phyloP scores from a whole-genome alignment of 2,797 vertebrate genomes.

The Darevskia mixta region DNA sequence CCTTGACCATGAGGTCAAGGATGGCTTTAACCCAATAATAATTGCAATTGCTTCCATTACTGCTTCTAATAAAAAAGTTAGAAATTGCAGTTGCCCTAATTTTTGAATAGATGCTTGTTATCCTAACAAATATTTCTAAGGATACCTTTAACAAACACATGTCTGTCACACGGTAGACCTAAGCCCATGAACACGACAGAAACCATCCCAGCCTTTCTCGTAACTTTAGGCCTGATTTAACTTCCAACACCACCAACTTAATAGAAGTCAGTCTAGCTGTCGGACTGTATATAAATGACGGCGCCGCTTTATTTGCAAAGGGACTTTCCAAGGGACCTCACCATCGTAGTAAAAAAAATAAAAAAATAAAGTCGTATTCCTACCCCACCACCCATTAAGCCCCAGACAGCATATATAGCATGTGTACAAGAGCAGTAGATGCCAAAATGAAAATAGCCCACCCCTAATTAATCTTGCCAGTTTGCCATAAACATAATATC shows the following conservation, averaged over 20 bases:
- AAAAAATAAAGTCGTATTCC: not conserved
- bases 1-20: no score
- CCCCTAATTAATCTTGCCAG: constrained; percentile 43
- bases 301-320: not conserved
- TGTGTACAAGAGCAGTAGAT: constrained; percentile 21
- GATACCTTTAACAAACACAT: not conserved
- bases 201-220: not conserved
- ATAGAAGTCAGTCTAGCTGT: not conserved
- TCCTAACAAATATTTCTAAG: not conserved
- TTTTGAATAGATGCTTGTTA: not conserved
- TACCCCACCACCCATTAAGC: constrained; percentile 13
- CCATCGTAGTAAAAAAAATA: not conserved
- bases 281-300: not conserved
- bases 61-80: not conserved
- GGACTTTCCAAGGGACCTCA: not conserved
- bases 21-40: not conserved
- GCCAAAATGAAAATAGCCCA: constrained; percentile 29
- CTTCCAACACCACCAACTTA: not conserved
- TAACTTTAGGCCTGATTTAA: not conserved
- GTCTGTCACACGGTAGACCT: not conserved
- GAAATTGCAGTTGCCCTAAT: not conserved
- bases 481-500: constrained; percentile 41
- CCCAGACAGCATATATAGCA: no score
- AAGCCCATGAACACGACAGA: not conserved
- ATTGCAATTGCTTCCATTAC: not conserved